phyloP scores from a whole-genome alignment of 1,140 invertebrate genomes.

The Sarcophaga bullata region DNA sequence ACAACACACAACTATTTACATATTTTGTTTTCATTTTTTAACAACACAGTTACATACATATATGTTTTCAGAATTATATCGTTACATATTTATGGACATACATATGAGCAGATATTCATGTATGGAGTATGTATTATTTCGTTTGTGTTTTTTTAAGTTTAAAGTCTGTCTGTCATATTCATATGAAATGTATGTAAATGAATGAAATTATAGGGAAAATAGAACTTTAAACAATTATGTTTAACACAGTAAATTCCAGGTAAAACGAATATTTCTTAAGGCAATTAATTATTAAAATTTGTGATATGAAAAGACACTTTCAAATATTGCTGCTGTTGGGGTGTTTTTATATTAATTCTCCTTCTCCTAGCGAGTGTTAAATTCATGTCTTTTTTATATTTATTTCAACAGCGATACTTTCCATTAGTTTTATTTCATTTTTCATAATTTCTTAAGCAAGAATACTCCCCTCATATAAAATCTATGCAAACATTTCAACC shows the following conservation, averaged over 20 bases:
- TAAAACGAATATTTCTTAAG: too few species aligned
- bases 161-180: background rate
- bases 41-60: too few species aligned
- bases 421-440: constrained; percentile 38
- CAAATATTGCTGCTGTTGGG: background rate
- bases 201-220: background rate
- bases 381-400: background rate
- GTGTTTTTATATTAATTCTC: too few species aligned
- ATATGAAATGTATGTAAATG: background rate
- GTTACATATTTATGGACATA: too few species aligned
- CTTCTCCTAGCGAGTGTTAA: constrained; percentile 25
- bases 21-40: background rate
- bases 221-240: too few species aligned
- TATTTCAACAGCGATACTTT: constrained; percentile 25
- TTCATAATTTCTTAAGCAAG: constrained; percentile 31
- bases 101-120: too few species aligned
- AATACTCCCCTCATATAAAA: background rate
- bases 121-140: too few species aligned
- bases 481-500: background rate
- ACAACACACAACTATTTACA: background rate
- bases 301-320: too few species aligned
- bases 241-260: too few species aligned
- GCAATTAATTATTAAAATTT: too few species aligned
- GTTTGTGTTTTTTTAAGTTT: too few species aligned
- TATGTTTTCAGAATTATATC: too few species aligned